These are phyloP conservation scores for Electrophaes corylata DNA, from an alignment of 2,888 invertebrate species.

Conservation along the genomic window DNA sequence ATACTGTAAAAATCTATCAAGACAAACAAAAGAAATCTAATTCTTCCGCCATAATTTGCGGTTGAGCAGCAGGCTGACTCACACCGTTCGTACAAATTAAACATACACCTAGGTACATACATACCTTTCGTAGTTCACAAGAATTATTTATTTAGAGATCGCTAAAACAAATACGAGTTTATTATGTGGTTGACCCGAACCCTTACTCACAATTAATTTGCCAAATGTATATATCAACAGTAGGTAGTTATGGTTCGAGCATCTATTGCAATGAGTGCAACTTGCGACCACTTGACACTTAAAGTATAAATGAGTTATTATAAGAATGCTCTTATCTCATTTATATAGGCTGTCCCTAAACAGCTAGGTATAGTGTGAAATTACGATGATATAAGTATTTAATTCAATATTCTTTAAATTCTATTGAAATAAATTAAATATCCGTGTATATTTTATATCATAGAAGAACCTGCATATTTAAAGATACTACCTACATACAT, in stretches of 20 bases:
- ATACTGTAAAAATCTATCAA: too few species aligned
- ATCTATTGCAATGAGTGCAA: not conserved
- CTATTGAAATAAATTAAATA: too few species aligned
- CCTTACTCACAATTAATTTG: not conserved
- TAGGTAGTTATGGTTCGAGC: too few species aligned
- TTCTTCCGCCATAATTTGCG: conserved; percentile 3
- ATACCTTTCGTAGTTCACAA: not conserved
- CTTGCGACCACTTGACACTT: not conserved
- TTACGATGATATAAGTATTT: not conserved
- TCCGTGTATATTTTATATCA: too few species aligned
- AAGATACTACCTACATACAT: too few species aligned
- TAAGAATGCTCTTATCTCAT: conserved; percentile 3
- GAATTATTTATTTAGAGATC: not conserved
- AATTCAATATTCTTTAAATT: too few species aligned
- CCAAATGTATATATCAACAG: not conserved
- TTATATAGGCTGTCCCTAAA: conserved; percentile 1
- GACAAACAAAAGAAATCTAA: not conserved
- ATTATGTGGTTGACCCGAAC: not conserved
- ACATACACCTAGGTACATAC: too few species aligned
- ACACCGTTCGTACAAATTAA: not conserved
- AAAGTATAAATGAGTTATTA: not conserved
- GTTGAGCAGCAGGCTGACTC: not conserved
- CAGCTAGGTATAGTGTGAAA: not conserved
- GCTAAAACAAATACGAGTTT: not conserved
- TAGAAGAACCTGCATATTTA: too few species aligned